Evolutionary conservation across 2,797 vertebrate species (phyloP), one percentile per base, ranked within the genome.

Genomic region (Anguilla marmorata): DNA sequence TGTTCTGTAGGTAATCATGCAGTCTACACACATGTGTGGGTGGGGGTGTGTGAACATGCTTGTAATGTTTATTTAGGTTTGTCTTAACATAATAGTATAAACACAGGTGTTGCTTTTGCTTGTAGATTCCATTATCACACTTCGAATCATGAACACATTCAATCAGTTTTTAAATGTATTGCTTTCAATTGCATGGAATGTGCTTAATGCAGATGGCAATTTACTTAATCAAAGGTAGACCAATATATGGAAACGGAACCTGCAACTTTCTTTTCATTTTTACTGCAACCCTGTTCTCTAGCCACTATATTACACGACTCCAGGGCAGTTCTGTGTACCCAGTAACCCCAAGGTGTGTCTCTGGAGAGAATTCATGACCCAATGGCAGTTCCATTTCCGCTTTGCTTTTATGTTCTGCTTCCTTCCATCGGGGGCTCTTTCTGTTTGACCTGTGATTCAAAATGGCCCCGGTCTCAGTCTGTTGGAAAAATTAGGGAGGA

Each of bases 401-500:
- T 76, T 76, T 14, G 6, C 74, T 41, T 76, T 72, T 12, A 72
- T 72, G n/a, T 72, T 27, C 74, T 41, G 33, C 24, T 41, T 76
- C 12, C 74, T 16, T 41, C 33, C 24, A 3, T 16, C 74, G 16
- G 74, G 19, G 37, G 74, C 33, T 37, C 74, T 76, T 19, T 76
- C 33, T 5, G 33, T 21, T 3, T 41, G 74, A 21, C 74, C 74
- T 76, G 74, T 41, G 37, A 41, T 76, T 76, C 37, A 41, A 41
- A 76, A 33, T 41, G 74, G 74, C 74, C 30, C 69, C 16, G 74
- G 74, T 21, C 74, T 41, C 74, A 21, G 33, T 76, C 33, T 76
- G 74, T 41, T 76, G 37, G 74, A 76, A 41, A 33, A 76, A 76
- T 76, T 12, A 76, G 33, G 74, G 33, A 76, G 30, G 74, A 76